A percentile compares a stretch with the other conserved stretches of the same genome.
Conservation (phyloP, 2,888 invertebrate species). For the Hylaea fasciaria region DNA sequence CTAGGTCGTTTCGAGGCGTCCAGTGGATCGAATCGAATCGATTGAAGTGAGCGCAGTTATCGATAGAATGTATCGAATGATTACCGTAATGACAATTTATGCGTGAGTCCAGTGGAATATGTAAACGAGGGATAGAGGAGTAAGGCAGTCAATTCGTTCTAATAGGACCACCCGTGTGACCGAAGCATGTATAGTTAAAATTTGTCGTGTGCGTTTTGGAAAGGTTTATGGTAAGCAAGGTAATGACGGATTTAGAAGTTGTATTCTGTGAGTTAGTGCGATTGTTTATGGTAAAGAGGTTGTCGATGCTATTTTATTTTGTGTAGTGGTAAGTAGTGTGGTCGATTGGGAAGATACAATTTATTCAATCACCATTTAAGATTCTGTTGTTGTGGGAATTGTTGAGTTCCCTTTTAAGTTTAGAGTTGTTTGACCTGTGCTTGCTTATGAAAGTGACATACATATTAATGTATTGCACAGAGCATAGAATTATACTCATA, state of each 20-base stretch:
- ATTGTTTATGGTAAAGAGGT: slow-evolving; percentile 35
- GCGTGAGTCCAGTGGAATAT: slow-evolving; percentile 71
- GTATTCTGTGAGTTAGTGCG: slow-evolving; percentile 29
- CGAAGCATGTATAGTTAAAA: slow-evolving; percentile 43
- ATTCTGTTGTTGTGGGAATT: slow-evolving; percentile 19
- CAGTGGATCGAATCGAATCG: slow-evolving; percentile 57
- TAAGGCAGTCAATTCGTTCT: slow-evolving; percentile 61
- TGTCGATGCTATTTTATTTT: slow-evolving; percentile 33
- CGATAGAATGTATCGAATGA: slow-evolving; percentile 74
- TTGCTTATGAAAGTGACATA: no score
- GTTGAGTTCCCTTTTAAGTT: not conserved
- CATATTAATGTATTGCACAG: not conserved
- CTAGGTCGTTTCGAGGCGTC: slow-evolving; percentile 60
- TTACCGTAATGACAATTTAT: slow-evolving; percentile 82
- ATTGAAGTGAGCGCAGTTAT: slow-evolving; percentile 67
- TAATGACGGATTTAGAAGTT: slow-evolving; percentile 37
- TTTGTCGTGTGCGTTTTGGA: slow-evolving; percentile 49
- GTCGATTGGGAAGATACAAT: slow-evolving; percentile 16
- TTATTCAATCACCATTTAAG: slow-evolving; percentile 10
- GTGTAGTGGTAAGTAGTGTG: slow-evolving; percentile 11
- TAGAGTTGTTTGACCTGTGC: not conserved
- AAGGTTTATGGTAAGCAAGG: slow-evolving; percentile 46
- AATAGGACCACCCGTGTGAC: slow-evolving; percentile 77
- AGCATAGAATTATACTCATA: not conserved
- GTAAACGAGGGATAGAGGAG: slow-evolving; percentile 74